These are phyloP conservation scores for Zosterops hypoxanthus DNA, from an alignment of 2,113 vertebrate species.

Conservation along the genomic window DNA sequence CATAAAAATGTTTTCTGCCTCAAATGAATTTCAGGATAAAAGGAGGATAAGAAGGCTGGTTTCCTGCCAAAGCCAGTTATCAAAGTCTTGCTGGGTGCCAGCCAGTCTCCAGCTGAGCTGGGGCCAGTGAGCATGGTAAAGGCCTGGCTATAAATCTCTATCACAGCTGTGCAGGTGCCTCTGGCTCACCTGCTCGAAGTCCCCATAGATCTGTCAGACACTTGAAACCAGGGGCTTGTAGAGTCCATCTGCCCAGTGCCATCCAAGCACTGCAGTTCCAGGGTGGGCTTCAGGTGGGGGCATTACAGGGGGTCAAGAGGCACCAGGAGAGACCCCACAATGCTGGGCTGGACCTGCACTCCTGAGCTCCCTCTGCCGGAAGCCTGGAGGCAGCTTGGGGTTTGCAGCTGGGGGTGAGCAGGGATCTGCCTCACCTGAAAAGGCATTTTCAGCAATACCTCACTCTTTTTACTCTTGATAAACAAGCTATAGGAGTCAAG, in stretches of 20 bases:
- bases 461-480: background rate
- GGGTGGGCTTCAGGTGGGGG: background rate
- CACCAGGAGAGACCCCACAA: accelerated
- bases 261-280: accelerated
- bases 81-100: background rate
- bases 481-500: background rate
- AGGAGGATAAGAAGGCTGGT: background rate
- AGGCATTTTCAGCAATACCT: background rate
- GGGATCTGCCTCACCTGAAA: background rate
- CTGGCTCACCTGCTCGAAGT: background rate
- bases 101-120: background rate
- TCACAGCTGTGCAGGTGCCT: background rate
- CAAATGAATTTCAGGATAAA: background rate
- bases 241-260: background rate
- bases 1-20: background rate
- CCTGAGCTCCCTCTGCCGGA: background rate
- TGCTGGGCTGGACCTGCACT: accelerated
- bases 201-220: background rate
- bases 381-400: background rate
- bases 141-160: background rate
- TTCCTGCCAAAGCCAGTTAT: background rate
- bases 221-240: background rate
- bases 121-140: accelerated
- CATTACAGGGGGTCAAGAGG: accelerated
- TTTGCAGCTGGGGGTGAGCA: background rate